phyloP scores from a whole-genome alignment of 1,140 invertebrate genomes.

The Drosophila novamexicana region DNA sequence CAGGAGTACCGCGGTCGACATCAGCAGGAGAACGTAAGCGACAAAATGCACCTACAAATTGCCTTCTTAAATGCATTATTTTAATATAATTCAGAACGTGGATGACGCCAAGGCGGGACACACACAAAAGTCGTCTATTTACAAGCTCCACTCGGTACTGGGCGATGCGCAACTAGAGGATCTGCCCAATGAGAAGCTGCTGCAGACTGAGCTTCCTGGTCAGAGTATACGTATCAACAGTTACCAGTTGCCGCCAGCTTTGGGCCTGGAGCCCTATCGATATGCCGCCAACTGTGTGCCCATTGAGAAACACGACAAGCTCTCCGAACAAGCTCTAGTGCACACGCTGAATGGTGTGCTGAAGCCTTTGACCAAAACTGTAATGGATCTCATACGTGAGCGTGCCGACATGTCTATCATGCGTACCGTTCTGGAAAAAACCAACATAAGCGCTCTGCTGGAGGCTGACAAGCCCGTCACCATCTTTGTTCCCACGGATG shows the following conservation, averaged over 20 bases:
- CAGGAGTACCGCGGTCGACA: constrained; percentile 82
- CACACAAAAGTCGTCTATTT: constrained; percentile 60
- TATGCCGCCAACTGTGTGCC: constrained; percentile 86
- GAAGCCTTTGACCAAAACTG: constrained; percentile 85
- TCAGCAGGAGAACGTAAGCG: constrained; percentile 75
- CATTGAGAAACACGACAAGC: constrained; percentile 84
- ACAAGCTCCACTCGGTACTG: constrained; percentile 84
- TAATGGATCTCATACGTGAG: constrained; percentile 84
- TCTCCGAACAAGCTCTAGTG: constrained; percentile 88
- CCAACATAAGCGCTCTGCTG: constrained; percentile 75
- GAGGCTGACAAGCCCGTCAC: constrained; percentile 87
- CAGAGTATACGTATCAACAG: constrained; percentile 87
- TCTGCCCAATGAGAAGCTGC: constrained; percentile 84
- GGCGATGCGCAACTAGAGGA: constrained; percentile 85
- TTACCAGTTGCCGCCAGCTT: constrained; percentile 85
- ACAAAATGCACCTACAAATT: not conserved
- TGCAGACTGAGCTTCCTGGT: constrained; percentile 84
- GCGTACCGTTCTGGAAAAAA: constrained; percentile 80
- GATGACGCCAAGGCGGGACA: constrained; percentile 67
- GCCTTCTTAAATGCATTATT: not conserved
- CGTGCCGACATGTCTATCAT: constrained; percentile 83
- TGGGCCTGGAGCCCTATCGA: constrained; percentile 70
- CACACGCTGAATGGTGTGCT: constrained; percentile 88
- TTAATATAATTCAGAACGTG: constrained; percentile 50
- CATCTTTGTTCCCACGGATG: constrained; percentile 88